Evolutionary conservation across 2,797 vertebrate genomes (phyloP).

Genomic region (Austrolebias charrua): DNA sequence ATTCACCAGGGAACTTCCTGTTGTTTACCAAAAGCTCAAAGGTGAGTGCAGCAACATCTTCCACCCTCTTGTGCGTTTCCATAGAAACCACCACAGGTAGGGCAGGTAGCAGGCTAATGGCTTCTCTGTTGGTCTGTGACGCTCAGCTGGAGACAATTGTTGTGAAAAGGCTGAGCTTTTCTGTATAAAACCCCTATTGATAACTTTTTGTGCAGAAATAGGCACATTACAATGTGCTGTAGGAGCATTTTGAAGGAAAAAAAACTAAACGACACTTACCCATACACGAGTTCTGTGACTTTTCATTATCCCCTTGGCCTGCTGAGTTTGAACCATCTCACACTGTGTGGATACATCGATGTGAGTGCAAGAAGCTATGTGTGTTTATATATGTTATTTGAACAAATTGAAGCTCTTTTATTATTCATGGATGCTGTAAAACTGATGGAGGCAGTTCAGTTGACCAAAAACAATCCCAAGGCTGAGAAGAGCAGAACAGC

Average conservation of each 20-base stretch:
- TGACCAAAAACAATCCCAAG: constrained; percentile 49
- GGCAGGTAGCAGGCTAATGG: constrained; percentile 75
- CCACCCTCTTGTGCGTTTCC: constrained; percentile 73
- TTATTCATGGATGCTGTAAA: constrained; percentile 67
- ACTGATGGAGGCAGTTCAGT: constrained; percentile 57
- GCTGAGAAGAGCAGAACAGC: constrained; percentile 41
- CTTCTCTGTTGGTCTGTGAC: constrained; percentile 70
- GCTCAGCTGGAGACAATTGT: constrained; percentile 37
- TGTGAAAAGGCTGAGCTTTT: constrained; percentile 27
- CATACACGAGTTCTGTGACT: constrained; percentile 41
- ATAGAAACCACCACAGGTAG: constrained; percentile 79
- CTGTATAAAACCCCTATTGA: constrained; percentile 19
- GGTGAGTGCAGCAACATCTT: constrained; percentile 65
- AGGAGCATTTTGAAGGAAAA: background rate
- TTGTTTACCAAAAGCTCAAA: constrained; percentile 70
- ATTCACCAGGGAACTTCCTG: constrained; percentile 44
- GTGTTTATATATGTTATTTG: constrained; percentile 53
- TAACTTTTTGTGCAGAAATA: constrained; percentile 7
- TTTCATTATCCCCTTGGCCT: constrained; percentile 13
- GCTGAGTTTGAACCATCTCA: constrained; percentile 13
- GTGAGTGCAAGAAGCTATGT: constrained; percentile 17
- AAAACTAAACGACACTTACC: constrained; percentile 45
- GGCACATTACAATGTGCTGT: background rate
- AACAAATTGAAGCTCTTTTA: constrained; percentile 56
- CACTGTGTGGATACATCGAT: constrained; percentile 9